phyloP scores from a whole-genome alignment of 2,797 vertebrate genomes.

The Tamandua tetradactyla region DNA sequence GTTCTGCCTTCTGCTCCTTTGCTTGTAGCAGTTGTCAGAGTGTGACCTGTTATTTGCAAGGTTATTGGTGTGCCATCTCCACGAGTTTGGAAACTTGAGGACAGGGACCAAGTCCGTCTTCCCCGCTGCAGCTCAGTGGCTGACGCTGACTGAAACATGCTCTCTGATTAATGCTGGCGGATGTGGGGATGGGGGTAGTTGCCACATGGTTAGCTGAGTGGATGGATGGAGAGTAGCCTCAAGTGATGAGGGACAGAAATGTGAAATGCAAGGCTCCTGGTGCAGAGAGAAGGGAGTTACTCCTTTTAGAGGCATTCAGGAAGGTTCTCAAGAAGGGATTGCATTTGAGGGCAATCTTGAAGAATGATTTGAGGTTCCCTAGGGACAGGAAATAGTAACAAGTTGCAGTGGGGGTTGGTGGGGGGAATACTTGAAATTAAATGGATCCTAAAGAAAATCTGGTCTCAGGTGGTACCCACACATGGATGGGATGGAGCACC shows the following conservation, averaged over 20 bases:
- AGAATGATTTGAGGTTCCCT: neutral
- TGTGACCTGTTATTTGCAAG: neutral
- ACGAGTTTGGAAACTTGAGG: neutral
- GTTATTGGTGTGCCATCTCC: neutral
- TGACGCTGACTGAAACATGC: neutral
- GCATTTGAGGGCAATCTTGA: neutral
- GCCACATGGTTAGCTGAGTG: too few species aligned
- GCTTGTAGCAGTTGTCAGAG: accelerated
- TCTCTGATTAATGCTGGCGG: neutral
- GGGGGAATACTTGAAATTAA: neutral
- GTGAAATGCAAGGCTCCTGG: neutral
- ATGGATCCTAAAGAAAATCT: neutral
- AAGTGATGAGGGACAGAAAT: neutral
- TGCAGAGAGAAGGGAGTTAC: neutral
- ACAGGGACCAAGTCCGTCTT: neutral
- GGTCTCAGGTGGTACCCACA: neutral
- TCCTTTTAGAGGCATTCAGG: neutral
- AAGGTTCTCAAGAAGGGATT: neutral
- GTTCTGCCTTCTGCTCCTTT: neutral
- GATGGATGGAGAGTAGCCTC: neutral
- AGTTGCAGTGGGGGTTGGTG: neutral
- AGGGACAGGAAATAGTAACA: neutral
- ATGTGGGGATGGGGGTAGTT: neutral
- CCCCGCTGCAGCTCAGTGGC: neutral
- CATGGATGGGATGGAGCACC: neutral